phyloP scores from a whole-genome alignment of 2,797 vertebrate species.

The Eurystomus glaucurus region DNA sequence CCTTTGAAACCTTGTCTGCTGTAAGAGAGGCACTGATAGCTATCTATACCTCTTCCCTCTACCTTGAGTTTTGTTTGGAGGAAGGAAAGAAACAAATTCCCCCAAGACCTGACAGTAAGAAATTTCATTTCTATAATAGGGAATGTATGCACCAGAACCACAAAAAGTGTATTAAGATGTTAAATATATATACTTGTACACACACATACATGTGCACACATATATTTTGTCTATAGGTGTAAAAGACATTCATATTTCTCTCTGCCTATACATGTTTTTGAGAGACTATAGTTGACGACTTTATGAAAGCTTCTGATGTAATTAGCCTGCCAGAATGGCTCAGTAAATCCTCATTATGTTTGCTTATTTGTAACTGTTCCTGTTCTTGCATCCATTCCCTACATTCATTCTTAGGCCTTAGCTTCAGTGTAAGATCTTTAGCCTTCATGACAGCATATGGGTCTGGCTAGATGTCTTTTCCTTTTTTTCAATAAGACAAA shows the following conservation, averaged over 20 bases:
- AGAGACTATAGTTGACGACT: background rate
- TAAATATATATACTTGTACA: background rate
- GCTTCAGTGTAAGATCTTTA: background rate
- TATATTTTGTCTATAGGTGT: background rate
- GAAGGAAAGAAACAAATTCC: background rate
- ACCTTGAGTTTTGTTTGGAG: background rate
- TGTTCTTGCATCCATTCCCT: background rate
- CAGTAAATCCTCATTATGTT: background rate
- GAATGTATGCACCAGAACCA: background rate
- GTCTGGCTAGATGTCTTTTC: background rate
- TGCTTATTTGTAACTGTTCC: background rate
- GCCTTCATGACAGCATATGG: background rate
- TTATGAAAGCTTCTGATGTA: background rate
- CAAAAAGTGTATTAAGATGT: background rate
- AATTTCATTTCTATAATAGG: background rate
- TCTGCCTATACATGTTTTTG: accelerated
- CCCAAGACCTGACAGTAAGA: background rate
- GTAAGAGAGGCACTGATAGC: background rate
- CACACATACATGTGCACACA: background rate
- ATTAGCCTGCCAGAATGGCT: background rate
- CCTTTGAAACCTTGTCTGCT: background rate
- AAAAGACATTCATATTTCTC: background rate
- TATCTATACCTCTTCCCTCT: background rate
- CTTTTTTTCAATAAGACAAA: background rate
- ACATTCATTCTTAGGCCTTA: background rate